Evolutionary conservation across 2,113 vertebrate genomes (phyloP), one percentile per base, ranked within the genome.

Genomic region (Bungarus multicinctus): DNA sequence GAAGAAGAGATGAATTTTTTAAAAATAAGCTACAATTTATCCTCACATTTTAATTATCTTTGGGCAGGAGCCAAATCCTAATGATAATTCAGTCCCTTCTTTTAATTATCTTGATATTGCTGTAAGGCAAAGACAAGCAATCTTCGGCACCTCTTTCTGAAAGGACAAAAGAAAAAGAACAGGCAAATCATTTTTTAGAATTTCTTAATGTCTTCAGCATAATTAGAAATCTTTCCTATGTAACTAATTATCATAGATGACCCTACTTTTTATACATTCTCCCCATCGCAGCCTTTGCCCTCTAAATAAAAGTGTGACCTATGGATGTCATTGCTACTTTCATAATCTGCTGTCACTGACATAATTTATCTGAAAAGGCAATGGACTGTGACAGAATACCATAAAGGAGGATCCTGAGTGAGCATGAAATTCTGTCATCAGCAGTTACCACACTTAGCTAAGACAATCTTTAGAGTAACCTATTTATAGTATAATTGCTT

Each of bases 241-340:
- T 58, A 90, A 81, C 91, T 91, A 93, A 92, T 94, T 92, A 95
- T 94, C 94, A 90, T 0, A 94, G 86, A 93, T 39, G 90, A 16
- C 89, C 90, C 93, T 93, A 90, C 89, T 96, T 96, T 94, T 93
- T 93, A 94, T 30, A 93, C 88, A 60, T 95, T 96, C 94, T 34
- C 25, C 47, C 94, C 88, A 93, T 30, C 69, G 93, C 85, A 34
- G 53, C 69, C 86, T 88, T 94, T 74, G 94, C 95, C 93, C 69
- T 85, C 88, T 86, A 91, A 93, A 96, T 94, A 92, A 95, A 96
- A 90, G 50, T 89, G 53, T 87, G 91, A 92, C 86, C 64, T 86
- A 27, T 4, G 58, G 91, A 91, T 30, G 85, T 60, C 89, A 93
- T 94, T 95, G 93, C 93, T 7, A 0, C 88, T 92, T 93, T 93